These are phyloP conservation scores for Cerastoderma edule DNA, from an alignment of 2,888 invertebrate genomes.

Conservation along the genomic window DNA sequence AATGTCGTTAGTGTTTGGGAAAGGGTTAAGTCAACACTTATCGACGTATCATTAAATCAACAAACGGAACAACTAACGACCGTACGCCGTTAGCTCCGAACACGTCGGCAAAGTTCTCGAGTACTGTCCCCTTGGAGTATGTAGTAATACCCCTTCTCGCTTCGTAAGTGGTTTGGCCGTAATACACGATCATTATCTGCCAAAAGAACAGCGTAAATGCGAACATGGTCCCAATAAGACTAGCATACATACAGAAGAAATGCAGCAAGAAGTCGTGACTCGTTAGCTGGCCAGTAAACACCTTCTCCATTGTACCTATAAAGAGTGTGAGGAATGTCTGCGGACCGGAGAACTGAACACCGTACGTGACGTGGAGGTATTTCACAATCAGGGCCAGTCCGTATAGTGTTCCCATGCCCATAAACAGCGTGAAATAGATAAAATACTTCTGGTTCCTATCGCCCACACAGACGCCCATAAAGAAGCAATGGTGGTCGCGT, in stretches of 20 bases:
- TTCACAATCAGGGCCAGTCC: constrained; percentile 40
- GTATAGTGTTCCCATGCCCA: constrained; percentile 58
- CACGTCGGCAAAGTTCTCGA: constrained; percentile 39
- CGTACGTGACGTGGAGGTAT: constrained; percentile 44
- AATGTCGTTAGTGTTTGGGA: too few relatives aligned
- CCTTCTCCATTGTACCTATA: constrained; percentile 22
- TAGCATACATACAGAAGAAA: constrained; percentile 48
- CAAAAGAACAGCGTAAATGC: constrained; percentile 53
- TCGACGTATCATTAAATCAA: constrained; percentile 7
- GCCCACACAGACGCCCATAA: constrained; percentile 71
- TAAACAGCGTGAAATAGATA: constrained; percentile 53
- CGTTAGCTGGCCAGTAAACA: constrained; percentile 37
- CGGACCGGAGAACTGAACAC: constrained; percentile 48
- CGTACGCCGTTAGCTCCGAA: constrained; percentile 13
- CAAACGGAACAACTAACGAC: constrained; percentile 1
- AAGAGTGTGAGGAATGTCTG: constrained; percentile 53
- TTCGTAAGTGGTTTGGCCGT: constrained; percentile 52
- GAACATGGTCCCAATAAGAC: constrained; percentile 47
- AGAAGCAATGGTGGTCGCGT: constrained; percentile 80
- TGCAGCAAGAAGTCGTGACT: constrained; percentile 25
- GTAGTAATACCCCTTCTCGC: constrained; percentile 36
- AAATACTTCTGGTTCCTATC: constrained; percentile 49
- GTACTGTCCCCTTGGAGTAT: constrained; percentile 31
- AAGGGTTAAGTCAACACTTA: too few relatives aligned
- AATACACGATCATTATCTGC: constrained; percentile 41